Percentiles rank a stretch among this genome's conserved stretches.
phyloP scores from a whole-genome alignment of 2,113 vertebrate genomes.

The Cathartes aura region DNA sequence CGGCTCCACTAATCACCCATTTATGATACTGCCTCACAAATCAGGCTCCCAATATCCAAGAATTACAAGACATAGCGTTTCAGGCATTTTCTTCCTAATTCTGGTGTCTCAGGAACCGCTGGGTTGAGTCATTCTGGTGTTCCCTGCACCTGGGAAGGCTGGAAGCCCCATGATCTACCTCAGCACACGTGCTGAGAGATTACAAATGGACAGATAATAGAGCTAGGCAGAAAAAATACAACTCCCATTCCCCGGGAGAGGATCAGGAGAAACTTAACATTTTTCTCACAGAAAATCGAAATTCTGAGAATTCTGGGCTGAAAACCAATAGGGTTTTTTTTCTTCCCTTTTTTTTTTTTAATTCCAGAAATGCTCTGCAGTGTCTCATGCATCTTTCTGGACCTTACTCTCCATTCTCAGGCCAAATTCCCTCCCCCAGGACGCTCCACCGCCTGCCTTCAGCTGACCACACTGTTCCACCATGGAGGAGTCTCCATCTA shows the following conservation, averaged over 20 bases:
- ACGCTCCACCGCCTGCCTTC: background rate
- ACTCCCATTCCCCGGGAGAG: background rate
- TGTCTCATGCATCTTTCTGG: background rate
- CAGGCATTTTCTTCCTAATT: background rate
- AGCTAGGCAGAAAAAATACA: background rate
- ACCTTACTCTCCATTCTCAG: background rate
- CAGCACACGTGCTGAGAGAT: background rate
- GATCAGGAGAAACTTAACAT: rapidly evolving
- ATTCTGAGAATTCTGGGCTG: background rate
- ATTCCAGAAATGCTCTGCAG: background rate
- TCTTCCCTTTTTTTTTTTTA: rapidly evolving
- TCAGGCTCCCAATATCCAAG: background rate
- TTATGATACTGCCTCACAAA: background rate
- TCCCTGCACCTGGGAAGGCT: background rate
- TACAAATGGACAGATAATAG: background rate
- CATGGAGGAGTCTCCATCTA: background rate
- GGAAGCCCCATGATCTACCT: background rate
- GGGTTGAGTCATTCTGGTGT: background rate
- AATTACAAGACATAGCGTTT: background rate
- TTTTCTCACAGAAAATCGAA: background rate
- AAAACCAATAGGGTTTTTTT: background rate
- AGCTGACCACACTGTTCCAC: background rate
- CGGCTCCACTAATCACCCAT: background rate
- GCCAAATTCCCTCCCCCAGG: background rate
- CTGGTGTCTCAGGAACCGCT: rapidly evolving